phyloP scores from a whole-genome alignment of 1,140 invertebrate genomes.

The Drosophila lini region DNA sequence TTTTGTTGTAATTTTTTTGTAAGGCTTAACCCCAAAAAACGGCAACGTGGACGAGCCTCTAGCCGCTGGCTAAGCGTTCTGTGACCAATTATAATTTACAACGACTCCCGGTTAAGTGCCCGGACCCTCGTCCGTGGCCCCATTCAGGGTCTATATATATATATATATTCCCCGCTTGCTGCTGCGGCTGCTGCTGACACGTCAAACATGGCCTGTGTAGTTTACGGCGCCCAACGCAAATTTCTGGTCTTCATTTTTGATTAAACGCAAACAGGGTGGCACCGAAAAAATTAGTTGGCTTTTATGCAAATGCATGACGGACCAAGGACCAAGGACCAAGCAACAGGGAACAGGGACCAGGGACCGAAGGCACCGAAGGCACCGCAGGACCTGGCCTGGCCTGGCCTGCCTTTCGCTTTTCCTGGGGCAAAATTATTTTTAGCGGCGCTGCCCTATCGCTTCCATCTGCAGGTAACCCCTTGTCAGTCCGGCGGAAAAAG shows the following conservation, averaged over 20 bases:
- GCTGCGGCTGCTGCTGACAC: constrained; percentile 17
- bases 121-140: background rate
- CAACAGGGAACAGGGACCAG: background rate
- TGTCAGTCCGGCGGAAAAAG: constrained; percentile 30
- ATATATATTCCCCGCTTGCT: constrained; percentile 17
- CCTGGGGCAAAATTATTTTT: constrained; percentile 14
- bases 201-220: constrained; percentile 37
- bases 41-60: constrained; percentile 1
- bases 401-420: background rate
- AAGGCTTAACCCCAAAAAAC: constrained; percentile 8
- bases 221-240: constrained; percentile 28
- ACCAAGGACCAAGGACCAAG: background rate
- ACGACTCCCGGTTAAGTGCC: constrained; percentile 10
- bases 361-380: background rate
- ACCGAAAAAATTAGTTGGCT: constrained; percentile 74
- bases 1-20: background rate
- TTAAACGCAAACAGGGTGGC: constrained; percentile 74
- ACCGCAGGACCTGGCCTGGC: background rate
- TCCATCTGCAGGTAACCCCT: constrained; percentile 60
- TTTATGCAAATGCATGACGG: constrained; percentile 78
- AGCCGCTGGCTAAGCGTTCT: constrained; percentile 34
- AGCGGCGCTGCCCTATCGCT: constrained; percentile 47
- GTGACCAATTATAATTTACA: constrained; percentile 45
- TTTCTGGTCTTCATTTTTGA: constrained; percentile 71
- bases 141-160: constrained; percentile 6